Base-by-base conservation (phyloP, 2,888 invertebrate species). In the Stratiomys singularior region DNA sequence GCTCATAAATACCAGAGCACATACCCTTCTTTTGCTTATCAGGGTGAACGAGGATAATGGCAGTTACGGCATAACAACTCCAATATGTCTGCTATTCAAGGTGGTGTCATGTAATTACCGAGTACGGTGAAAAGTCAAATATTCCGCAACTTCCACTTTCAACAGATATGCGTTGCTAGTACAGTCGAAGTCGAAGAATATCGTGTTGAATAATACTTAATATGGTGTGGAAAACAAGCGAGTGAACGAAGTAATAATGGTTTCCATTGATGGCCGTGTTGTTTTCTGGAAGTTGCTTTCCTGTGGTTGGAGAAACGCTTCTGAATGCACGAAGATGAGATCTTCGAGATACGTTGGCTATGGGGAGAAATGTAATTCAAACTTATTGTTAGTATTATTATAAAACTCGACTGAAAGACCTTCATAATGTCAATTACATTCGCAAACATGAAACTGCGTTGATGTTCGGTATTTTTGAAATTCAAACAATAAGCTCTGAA, bases 71-170 rank as follows among this genome's bases (percentile, higher is more conserved):
- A 25, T 13, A 25, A 37, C 25, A 60, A 60, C 23, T 0, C 23
- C 2, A 1, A 23, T 60, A 25, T 60, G 2, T 60, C 21, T 60
- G 60, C 60, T 23, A 60, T 60, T 60, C 11, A 25, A 37, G 11
- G 25, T 60, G 60, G 60, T 60, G 1, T 60, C 60, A 25, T 60
- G 2, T 60, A 60, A 60, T 60, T 60, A 60, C 25, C 11, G 25
- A 60, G 11, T 11, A 23, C 21, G 60, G 60, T 23, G 11, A 60
- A 60, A 60, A 60, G 60, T 60, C 60, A 25, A 60, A 60, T 23
- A 4, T 60, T 23, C 4, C 21, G 60, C 60, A 25, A 37, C 37
- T 37, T 37, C 9, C 3, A 37, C 37, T 37, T 37, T 37, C 37
- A 37, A 5, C 5, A 9, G 3, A 9, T 37, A 37, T 37, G 52